phyloP scores from a whole-genome alignment of 2,113 vertebrate genomes.

The Gopherus evgoodei region DNA sequence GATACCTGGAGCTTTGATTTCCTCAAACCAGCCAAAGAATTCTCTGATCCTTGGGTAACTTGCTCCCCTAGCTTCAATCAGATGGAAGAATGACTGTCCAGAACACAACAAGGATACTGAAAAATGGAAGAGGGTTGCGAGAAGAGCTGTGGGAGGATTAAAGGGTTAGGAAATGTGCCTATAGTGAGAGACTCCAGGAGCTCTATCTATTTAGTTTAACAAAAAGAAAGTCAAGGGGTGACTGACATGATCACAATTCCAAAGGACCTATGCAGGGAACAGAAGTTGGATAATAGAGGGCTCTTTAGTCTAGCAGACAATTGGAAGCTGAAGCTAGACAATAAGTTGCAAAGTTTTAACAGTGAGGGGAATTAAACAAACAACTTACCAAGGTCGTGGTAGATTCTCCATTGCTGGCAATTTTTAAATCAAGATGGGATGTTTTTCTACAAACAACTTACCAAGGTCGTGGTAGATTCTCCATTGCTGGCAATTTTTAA shows the following conservation, averaged over 20 bases:
- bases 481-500: no score
- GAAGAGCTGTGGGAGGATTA: neutral
- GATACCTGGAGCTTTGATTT: neutral
- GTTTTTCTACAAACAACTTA: no score
- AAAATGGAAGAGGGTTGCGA: neutral
- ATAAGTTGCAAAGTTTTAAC: neutral
- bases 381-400: no score
- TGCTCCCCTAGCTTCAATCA: neutral
- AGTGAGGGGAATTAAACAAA: neutral
- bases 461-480: no score
- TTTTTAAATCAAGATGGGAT: no score
- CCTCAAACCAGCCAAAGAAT: neutral
- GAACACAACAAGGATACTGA: neutral
- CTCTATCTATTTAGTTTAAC: neutral
- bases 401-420: no score
- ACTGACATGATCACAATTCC: neutral
- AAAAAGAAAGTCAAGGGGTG: neutral
- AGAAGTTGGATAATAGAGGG: neutral
- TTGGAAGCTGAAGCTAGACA: neutral
- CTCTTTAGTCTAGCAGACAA: neutral
- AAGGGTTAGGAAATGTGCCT: neutral
- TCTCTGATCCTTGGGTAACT: neutral
- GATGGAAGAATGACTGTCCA: neutral
- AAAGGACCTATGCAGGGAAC: neutral
- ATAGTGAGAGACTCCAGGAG: neutral